Base-by-base conservation (phyloP, 2,797 vertebrate species). In the Coracias cyanogaster region DNA sequence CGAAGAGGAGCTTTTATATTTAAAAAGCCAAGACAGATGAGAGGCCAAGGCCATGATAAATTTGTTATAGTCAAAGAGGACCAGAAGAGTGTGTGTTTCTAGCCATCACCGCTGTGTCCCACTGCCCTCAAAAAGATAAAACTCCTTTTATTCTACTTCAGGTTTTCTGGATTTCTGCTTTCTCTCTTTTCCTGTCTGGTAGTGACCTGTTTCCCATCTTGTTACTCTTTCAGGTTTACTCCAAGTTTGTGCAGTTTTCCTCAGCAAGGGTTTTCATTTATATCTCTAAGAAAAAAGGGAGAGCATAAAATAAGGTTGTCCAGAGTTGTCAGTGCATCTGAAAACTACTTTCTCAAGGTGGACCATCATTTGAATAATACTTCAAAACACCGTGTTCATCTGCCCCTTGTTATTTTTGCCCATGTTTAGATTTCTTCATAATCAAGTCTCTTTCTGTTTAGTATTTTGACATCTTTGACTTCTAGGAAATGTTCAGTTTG, bases 401-500 rank as follows among this genome's bases (percentile, higher is more conserved):
- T 61, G 25, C 22, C 58, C 29, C 26, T 85, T 86, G 29, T 77
- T 71, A 54, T 77, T 90, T 94, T 80, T 70, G 15, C 48, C 46
- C 33, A 10, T 80, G 43, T 66, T 93, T 26, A 35, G 48, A 61
- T 81, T 93, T 94, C 58, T 90, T 72, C 18, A 21, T 69, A 77
- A 35, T 64, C 16, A 49, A 55, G 21, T 69, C 33, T 89, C 24
- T 45, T 58, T 39, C 7, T 82, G 60, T 82, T 82, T 52, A 73
- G 41, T 35, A 24, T 90, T 91, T 89, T 91, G 65, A 93, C 88
- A 83, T 86, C 12, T 66, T 73, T 80, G 54, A 73, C 82, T 89
- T 90, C 60, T 62, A 79, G 51, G 76, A 86, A 82, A 37, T 77
- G 43, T 79, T 91, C 21, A 3, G 4, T 76, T 82, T 85, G 26